These are phyloP conservation scores for Mercenaria mercenaria DNA, from an alignment of 1,140 invertebrate genomes.

Conservation along the genomic window DNA sequence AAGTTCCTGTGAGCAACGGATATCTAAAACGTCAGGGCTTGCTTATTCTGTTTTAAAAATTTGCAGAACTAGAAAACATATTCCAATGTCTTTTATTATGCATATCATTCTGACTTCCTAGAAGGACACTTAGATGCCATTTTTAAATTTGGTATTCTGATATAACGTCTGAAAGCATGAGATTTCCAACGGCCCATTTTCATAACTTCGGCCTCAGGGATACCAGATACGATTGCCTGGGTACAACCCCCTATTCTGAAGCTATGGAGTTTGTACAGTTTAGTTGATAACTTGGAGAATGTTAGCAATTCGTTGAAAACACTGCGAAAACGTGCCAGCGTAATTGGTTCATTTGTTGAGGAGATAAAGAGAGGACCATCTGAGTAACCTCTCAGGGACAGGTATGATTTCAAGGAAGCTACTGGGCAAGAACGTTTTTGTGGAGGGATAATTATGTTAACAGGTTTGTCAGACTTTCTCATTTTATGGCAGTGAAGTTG, in stretches of 20 bases:
- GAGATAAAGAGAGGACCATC: neutral
- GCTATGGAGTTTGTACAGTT: conserved; percentile 27
- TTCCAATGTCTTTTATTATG: neutral
- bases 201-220: conserved; percentile 28
- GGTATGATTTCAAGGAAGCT: neutral
- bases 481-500: conserved; percentile 10
- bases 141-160: neutral
- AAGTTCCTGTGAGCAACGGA: too few species aligned
- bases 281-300: neutral
- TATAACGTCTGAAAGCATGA: conserved; percentile 28
- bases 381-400: neutral
- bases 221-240: conserved; percentile 15
- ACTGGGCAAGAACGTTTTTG: neutral
- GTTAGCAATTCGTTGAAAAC: neutral
- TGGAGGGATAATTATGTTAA: conserved; percentile 1
- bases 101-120: neutral
- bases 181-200: neutral
- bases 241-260: conserved; percentile 26
- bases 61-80: neutral
- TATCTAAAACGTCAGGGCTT: neutral
- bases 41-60: too few species aligned
- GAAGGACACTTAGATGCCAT: neutral
- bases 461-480: conserved; percentile 22
- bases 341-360: neutral
- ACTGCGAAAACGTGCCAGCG: neutral